Base-by-base conservation (phyloP, 2,797 vertebrate genomes). In the Spondyliosoma cantharus region DNA sequence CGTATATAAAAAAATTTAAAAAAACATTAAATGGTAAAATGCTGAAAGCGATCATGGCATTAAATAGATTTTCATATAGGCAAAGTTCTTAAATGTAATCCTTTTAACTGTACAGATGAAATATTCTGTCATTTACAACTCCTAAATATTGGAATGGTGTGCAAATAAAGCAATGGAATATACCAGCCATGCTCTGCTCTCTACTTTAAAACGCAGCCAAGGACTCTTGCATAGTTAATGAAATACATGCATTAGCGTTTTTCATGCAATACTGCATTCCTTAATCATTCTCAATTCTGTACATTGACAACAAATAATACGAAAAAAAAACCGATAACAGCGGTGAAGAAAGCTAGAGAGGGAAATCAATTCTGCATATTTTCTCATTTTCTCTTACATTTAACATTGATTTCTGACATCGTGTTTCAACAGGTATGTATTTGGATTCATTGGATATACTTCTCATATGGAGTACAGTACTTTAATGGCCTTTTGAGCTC, bases 191-290 rank as follows among this genome's bases (percentile, higher is more conserved):
- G 93, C 92, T 89, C 73, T 70, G 85, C 74, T 82, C 52, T 81
- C 60, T 73, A 74, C 70, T 80, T 73, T 82, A 8, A 85, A 8
- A 85, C 82, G 86, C 81, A 83, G 90, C 88, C 77, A 86, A 80
- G 84, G 86, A 90, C 82, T 92, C 90, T 97, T 98, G 97, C 97
- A 98, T 96, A 97, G 97, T 95, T 94, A 76, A 91, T 82, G 77
- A 92, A 83, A 86, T 88, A 90, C 97, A 96, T 97, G 96, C 96
- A 87, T 92, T 87, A 90, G 92, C 81, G 87, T 88, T 85, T 85
- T 85, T 90, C 97, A 96, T 97, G 96, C 96, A 92, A 91, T 89
- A 92, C 75, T 87, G 90, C 87, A 94, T 88, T 81, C 64, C 52
- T 25, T 58, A 77, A 83, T 86, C 11, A n/a, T 82, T 81, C 84